Conservation (phyloP, 2,797 vertebrate genomes). For the Philypnodon macrostomus region DNA sequence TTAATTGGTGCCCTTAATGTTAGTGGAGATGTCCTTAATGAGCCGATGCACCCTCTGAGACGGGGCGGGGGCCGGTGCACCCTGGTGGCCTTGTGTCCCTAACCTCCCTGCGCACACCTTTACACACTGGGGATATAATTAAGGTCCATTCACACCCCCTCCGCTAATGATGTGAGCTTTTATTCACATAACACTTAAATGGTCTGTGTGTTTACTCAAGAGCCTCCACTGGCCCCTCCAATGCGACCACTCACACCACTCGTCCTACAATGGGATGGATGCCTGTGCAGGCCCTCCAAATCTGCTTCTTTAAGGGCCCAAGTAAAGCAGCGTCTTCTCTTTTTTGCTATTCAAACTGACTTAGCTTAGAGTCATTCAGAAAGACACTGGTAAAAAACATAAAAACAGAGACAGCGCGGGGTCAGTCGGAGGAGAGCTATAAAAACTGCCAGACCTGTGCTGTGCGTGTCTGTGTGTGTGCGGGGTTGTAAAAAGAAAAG, state of each 20-base stretch:
- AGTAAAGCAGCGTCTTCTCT: constrained; percentile 41
- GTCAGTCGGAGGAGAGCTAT: constrained; percentile 74
- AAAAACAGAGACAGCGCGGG: constrained; percentile 61
- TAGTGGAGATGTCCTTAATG: constrained; percentile 71
- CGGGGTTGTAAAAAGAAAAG: constrained; percentile 68
- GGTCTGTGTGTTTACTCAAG: constrained; percentile 77
- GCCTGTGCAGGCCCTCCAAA: constrained; percentile 41
- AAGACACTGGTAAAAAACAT: constrained; percentile 60
- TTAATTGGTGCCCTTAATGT: constrained; percentile 76
- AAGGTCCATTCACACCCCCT: constrained; percentile 78
- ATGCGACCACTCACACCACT: constrained; percentile 61
- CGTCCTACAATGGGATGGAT: constrained; percentile 55
- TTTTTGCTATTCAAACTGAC: constrained; percentile 58
- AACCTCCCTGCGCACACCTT: constrained; percentile 56
- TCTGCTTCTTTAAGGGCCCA: constrained; percentile 53
- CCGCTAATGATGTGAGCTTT: constrained; percentile 75
- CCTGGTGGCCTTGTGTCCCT: constrained; percentile 58
- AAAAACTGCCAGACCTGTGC: constrained; percentile 69
- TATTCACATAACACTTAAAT: constrained; percentile 78
- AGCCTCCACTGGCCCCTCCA: constrained; percentile 56
- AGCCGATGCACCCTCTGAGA: constrained; percentile 71
- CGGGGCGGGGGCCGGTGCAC: constrained; percentile 47
- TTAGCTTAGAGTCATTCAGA: constrained; percentile 58
- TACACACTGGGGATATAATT: constrained; percentile 72
- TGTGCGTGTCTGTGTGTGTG: constrained; percentile 26